Evolutionary conservation across 2,113 vertebrate genomes (phyloP).

Genomic region (Pseudorectes ferrugineus): DNA sequence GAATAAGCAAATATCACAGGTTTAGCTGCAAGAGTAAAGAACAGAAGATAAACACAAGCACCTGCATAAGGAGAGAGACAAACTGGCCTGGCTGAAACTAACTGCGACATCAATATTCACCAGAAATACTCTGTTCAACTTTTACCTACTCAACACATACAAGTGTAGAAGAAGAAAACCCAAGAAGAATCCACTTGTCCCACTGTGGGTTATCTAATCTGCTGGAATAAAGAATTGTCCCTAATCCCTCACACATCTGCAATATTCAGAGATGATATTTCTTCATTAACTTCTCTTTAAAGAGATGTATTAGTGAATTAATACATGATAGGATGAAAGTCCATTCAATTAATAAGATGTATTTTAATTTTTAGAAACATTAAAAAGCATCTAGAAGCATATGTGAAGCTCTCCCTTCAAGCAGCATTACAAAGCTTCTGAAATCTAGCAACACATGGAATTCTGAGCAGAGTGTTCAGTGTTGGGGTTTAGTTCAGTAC

Average conservation of each 20-base stretch:
- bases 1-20: not conserved
- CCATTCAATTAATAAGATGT: not conserved
- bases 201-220: not conserved
- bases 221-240: not conserved
- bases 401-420: not conserved
- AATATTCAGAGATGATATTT: not conserved
- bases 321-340: not conserved
- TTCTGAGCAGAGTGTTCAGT: not conserved
- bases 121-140: not conserved
- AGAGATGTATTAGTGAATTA: not conserved
- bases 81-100: not conserved
- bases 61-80: not conserved
- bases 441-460: not conserved
- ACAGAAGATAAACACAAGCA: not conserved
- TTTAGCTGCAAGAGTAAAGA: constrained; percentile 2
- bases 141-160: not conserved
- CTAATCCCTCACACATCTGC: not conserved
- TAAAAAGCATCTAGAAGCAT: not conserved
- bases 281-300: not conserved
- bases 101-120: not conserved
- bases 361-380: not conserved
- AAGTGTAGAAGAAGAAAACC: not conserved
- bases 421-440: not conserved
- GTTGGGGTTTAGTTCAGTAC: not conserved
- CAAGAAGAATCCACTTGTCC: not conserved